Conservation (phyloP, 2,888 invertebrate genomes). For the Theristus sp. region DNA sequence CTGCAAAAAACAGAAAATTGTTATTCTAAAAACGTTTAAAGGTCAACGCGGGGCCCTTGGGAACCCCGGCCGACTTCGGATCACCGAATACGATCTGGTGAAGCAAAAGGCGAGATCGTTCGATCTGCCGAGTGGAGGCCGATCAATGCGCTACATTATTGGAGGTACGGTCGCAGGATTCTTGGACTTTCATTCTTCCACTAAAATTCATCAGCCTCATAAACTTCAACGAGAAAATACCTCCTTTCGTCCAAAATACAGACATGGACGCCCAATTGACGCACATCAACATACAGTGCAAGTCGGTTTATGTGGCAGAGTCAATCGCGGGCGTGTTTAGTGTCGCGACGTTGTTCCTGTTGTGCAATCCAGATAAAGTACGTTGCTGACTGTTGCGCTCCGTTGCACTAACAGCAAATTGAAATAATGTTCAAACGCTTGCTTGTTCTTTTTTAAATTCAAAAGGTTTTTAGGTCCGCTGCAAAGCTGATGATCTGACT, state of each 20-base stretch:
- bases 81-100: not conserved
- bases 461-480: no score
- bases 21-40: not conserved
- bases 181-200: not conserved
- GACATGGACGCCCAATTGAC: slow-evolving; percentile 26
- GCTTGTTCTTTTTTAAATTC: no score
- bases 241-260: no score
- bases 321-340: slow-evolving; percentile 35
- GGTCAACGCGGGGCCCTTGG: not conserved
- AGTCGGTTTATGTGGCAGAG: slow-evolving; percentile 31
- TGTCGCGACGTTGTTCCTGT: slow-evolving; percentile 34
- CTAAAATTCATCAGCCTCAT: not conserved
- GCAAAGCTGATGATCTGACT: not conserved
- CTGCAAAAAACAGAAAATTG: not conserved
- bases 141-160: not conserved
- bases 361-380: slow-evolving; percentile 35
- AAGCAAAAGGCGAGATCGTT: not conserved
- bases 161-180: no score
- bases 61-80: not conserved
- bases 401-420: no score
- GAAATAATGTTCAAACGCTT: no score
- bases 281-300: slow-evolving; percentile 24
- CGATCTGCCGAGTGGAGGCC: not conserved
- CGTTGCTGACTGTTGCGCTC: not conserved
- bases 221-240: no score